A percentile compares a stretch with the other conserved stretches of the same genome.
These are phyloP conservation scores for Tokudaia muenninki DNA, from an alignment of 2,797 vertebrate genomes.

Conservation along the genomic window DNA sequence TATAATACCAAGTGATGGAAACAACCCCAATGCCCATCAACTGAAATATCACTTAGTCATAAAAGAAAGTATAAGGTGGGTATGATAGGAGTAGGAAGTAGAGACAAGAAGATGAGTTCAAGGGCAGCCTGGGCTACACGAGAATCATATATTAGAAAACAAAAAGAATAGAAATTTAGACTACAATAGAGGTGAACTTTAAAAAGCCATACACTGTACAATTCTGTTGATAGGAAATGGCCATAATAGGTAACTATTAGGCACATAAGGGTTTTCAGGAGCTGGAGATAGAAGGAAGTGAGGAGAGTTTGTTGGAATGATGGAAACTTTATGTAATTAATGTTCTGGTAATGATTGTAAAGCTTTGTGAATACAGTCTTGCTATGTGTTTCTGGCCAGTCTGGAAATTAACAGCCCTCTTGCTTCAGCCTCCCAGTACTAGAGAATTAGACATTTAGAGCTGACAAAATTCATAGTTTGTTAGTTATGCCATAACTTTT, in stretches of 20 bases:
- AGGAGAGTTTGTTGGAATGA: neutral
- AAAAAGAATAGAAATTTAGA: neutral
- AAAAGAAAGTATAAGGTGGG: neutral
- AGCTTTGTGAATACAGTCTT: neutral
- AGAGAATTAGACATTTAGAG: neutral
- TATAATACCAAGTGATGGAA: neutral
- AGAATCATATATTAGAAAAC: neutral
- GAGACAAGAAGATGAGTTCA: neutral
- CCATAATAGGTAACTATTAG: neutral
- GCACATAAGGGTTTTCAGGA: neutral
- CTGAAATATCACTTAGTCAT: neutral
- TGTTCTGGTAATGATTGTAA: neutral
- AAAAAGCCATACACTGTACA: neutral
- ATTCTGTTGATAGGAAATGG: conserved; percentile 26
- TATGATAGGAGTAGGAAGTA: neutral
- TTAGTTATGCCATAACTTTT: conserved; percentile 35
- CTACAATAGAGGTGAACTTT: neutral
- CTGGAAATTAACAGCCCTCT: neutral
- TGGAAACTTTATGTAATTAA: neutral
- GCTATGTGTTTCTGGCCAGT: neutral
- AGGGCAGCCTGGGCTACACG: neutral
- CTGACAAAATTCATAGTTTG: conserved; percentile 5
- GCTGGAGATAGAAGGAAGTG: neutral
- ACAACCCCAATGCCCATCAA: neutral
- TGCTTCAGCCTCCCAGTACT: neutral